Base-by-base conservation (phyloP, 64 coral and sea anemone genomes). In the Pocillopora verrucosa region DNA sequence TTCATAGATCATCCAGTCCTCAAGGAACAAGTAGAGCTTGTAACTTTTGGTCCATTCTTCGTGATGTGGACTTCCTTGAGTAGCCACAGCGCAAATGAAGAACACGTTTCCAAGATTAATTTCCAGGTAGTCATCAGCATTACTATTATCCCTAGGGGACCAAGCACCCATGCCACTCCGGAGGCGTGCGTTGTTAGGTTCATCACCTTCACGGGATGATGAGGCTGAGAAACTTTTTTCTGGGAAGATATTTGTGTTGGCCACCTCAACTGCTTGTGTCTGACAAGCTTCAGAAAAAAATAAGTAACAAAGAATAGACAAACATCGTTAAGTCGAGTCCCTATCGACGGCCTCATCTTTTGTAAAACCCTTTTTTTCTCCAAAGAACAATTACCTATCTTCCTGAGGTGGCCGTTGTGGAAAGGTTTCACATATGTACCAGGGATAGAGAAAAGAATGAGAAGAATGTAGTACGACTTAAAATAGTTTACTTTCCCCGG, bases 71-170 rank as follows among this genome's bases (percentile, higher is more conserved):
- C 59, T 68, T 11, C 92, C 92, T 30, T 93, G 77, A 22, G 92
- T 93, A 13, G 92, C 86, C 10, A 93, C 78, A 45, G 77, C 86
- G 75, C 91, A 93, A 20, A 93, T 65, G 4, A 75, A 61, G 75
- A 62, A 61, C 22, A 73, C 63, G 38, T 60, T 12, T 20, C 36
- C 59, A 12, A 88, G 56, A 70, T 93, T 76, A 56, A 93, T 63
- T 59, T 92, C 76, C 24, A 92, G 77, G 75, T 88, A 92, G 34
- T 88, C 85, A 20, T 59, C 69, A 15, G 64, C 25, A 14, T 87
- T 45, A 1, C 20, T 20, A 1, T 17, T 25, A 13, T 62, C 62
- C 9, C 68, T 63, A 20, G 77, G 65, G 25, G 38, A 69, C 92
- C 86, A 83, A 13, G 38, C 26, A 7, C 58, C 0, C 14, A 34